These are phyloP conservation scores for Cosmorhoe ocellata DNA, from an alignment of 2,888 invertebrate species.

Conservation along the genomic window DNA sequence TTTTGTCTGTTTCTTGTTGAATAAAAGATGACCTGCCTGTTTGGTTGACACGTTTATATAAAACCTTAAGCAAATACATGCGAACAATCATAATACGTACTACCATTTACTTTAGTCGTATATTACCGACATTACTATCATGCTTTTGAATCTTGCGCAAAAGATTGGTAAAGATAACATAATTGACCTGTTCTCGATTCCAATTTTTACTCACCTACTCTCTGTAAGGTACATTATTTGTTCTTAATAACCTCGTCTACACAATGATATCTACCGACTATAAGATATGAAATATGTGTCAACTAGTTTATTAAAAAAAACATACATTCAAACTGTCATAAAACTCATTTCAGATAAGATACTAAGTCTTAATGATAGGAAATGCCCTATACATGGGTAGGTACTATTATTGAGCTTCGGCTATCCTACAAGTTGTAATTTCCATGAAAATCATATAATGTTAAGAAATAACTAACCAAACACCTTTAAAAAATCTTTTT, in stretches of 20 bases:
- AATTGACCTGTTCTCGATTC: too few species aligned
- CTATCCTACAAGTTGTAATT: neutral
- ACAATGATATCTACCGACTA: neutral
- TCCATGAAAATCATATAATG: conserved; percentile 7
- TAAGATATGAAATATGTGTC: neutral
- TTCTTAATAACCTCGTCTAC: neutral
- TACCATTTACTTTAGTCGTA: neutral
- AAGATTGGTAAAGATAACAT: too few species aligned
- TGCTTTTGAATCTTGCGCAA: too few species aligned
- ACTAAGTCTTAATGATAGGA: conserved; percentile 4
- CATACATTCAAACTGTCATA: neutral
- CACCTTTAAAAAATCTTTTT: too few species aligned
- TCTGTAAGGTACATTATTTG: too few species aligned
- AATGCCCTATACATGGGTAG: conserved; percentile 29
- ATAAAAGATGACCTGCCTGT: conserved; percentile 6
- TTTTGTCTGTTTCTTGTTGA: conserved; percentile 6
- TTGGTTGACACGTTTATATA: neutral
- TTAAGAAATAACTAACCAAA: too few species aligned
- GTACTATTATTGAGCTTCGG: conserved; percentile 10
- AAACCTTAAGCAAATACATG: neutral
- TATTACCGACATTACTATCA: too few species aligned
- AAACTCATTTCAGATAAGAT: conserved; percentile 25
- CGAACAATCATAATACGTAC: neutral
- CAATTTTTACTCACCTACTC: neutral
- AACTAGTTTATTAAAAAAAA: neutral